Conservation (phyloP, 2,113 vertebrate species). For the Tiliqua scincoides region DNA sequence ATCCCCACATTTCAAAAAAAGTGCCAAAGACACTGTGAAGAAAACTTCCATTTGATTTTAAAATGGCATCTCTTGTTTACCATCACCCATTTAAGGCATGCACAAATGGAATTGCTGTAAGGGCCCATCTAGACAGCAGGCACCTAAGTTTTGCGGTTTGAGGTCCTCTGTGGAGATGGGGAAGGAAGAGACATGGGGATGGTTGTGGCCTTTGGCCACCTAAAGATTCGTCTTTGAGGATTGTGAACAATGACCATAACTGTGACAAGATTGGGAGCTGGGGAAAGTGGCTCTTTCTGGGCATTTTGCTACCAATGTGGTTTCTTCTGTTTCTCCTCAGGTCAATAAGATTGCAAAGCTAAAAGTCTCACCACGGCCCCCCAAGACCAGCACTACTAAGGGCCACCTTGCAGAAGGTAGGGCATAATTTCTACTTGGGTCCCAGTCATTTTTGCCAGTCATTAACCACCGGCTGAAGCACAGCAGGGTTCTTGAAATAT, state of each 20-base stretch:
- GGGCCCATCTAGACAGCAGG: neutral
- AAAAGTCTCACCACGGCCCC: slow-evolving; percentile 33
- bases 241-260: neutral
- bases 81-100: neutral
- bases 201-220: neutral
- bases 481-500: neutral
- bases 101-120: neutral
- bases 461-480: neutral
- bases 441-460: neutral
- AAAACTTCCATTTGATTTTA: neutral
- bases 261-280: neutral
- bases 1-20: neutral
- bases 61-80: neutral
- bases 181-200: neutral
- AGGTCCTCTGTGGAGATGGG: too few relatives aligned
- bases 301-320: neutral
- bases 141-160: neutral
- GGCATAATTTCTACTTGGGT: neutral
- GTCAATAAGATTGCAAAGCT: slow-evolving; percentile 35
- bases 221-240: neutral
- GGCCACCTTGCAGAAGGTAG: slow-evolving; percentile 45
- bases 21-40: neutral
- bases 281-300: neutral
- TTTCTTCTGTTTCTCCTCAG: slow-evolving; percentile 12
- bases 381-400: slow-evolving; percentile 44